Base-by-base conservation (phyloP, 2,113 vertebrate species). In the Orientallactaga bullata region DNA sequence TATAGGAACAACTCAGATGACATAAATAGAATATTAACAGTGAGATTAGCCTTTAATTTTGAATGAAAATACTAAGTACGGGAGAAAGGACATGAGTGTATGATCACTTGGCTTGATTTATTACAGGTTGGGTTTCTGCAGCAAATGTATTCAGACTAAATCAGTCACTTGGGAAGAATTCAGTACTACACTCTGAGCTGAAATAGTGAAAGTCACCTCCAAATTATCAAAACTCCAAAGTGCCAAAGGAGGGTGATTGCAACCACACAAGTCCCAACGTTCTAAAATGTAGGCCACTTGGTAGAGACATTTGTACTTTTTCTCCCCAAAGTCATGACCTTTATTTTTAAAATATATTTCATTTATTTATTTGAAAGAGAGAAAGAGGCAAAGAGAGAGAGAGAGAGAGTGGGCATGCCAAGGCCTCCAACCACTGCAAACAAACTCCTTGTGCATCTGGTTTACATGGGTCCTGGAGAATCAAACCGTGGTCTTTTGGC, bases 1-100 rank as follows among this genome's bases (percentile, higher is more conserved):
- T 81, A 47, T 72, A 86, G 35, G 68, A 90, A 76, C 72, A 95
- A 76, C 6, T 87, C 55, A 76, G 47, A 73, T 88, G 84, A 78
- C 39, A 84, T 55, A 85, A 90, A 35, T 63, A 83, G 26, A 72
- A 83, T 83, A 79, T 42, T 78, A 82, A 61, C 28, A 71, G 23
- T 39, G 74, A 61, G 90, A 17, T 71, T 39, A 3, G 21, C 42
- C 73, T 85, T 72, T 72, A 78, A 80, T 89, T 83, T 85, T 95
- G n/a, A 85, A 26, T 74, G 37, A 88, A 96, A 90, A 82, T 37
- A 32, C 17, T 32, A 80, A 60, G 10, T 86, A 26, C 88, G 80
- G 74, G 80, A 4, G 81, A 88, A 85, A 60, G 8, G 16, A 9
- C 63, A 28, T 10, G 26, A n/a, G 51, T 63, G 17, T 51, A 28